Evolutionary conservation across 2,113 vertebrate species (phyloP), one percentile per base, ranked within the genome.

Genomic region (Rhabdornis inornatus): DNA sequence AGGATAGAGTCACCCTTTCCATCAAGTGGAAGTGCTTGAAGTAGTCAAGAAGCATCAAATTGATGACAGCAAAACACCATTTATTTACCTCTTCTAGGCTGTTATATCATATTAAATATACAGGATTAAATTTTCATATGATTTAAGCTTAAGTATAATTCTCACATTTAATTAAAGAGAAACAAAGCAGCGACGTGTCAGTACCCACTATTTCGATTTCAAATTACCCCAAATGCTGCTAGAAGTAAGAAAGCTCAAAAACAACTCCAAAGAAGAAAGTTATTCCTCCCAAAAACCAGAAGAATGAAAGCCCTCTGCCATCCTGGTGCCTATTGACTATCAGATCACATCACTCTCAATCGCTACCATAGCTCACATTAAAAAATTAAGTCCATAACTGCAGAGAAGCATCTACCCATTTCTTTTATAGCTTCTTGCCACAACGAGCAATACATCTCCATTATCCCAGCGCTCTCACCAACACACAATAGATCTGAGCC

Each of bases 341-440:
- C 92, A 76, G 92, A 74, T 86, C 90, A 44, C 92, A 94, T 93
- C 96, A 70, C 92, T 92, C n/a, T 35, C 63, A 22, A 37, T 24
- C 28, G 0, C 94, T 30, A 21, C 94, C 90, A 74, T 78, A 90
- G 60, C 92, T 95, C 90, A 87, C 93, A 90, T 97, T 90, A 96
- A 95, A 95, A 97, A 97, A 96, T 96, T 92, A 96, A 97, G 94
- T 95, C 92, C 91, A n/a, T 95, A 93, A 89, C 80, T 59, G 92
- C 86, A 69, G 78, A 68, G 92, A 92, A 92, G 79, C 84, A 85
- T 82, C 78, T 68, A 1, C 83, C 90, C 78, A 86, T 94, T 95
- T 93, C 90, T 95, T 95, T 97, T 94, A 95, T 77, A 64, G 94
- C 95, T 92, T 44, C 95, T 93, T 90, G 89, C 87, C 84, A 84